A percentile compares a stretch with the other conserved stretches of the same genome.
These are phyloP conservation scores for Drosophila chauvacae DNA, from an alignment of 1,140 invertebrate genomes.

Conservation along the genomic window DNA sequence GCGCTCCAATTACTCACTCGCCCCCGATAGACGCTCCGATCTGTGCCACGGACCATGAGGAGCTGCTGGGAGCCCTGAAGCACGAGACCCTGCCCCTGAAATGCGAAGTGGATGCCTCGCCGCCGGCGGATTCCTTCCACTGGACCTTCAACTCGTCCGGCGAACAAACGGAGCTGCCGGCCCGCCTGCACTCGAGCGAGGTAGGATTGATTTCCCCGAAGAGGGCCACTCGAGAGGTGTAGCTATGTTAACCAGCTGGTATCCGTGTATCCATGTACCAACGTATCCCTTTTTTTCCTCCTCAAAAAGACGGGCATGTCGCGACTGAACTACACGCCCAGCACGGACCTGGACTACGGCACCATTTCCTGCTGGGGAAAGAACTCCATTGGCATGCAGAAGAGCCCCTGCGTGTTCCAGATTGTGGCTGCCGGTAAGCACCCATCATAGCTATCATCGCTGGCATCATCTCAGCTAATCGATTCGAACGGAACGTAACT, in stretches of 20 bases:
- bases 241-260: conserved; percentile 4
- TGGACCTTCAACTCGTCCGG: conserved; percentile 96
- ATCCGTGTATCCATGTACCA: conserved; percentile 15
- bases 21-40: conserved; percentile 89
- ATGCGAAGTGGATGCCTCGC: conserved; percentile 94
- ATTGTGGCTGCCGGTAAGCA: conserved; percentile 89
- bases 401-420: conserved; percentile 94
- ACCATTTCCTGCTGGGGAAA: conserved; percentile 93
- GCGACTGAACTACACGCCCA: conserved; percentile 93
- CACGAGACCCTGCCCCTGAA: conserved; percentile 92
- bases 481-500: conserved; percentile 9
- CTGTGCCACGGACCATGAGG: conserved; percentile 91
- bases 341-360: conserved; percentile 94
- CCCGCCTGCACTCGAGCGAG: conserved; percentile 87
- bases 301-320: conserved; percentile 86
- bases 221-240: conserved; percentile 8
- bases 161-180: conserved; percentile 91
- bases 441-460: background rate
- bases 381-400: conserved; percentile 92
- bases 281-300: conserved; percentile 12
- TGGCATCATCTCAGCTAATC: conserved; percentile 4
- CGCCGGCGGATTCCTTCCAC: conserved; percentile 91
- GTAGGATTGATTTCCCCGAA: conserved; percentile 61
- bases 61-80: conserved; percentile 92
- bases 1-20: conserved; percentile 67